phyloP scores from a whole-genome alignment of 2,888 invertebrate genomes.

The Epiblema foenella region DNA sequence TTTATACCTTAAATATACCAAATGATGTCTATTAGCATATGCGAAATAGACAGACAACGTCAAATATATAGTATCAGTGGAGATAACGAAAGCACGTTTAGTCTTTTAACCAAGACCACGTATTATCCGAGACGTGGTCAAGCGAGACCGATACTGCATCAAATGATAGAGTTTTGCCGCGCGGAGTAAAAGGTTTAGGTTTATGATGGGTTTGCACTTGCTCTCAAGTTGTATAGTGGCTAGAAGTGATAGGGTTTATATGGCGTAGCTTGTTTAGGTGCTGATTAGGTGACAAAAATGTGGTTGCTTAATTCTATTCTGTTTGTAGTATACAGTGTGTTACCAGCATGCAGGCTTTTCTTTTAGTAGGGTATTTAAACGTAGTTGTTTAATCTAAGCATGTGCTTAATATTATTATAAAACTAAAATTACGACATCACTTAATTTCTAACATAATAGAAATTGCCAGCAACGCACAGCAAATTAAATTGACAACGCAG shows the following conservation, averaged over 20 bases:
- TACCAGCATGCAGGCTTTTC: no score
- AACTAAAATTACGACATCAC: no score
- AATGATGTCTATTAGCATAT: neutral
- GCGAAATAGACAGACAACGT: neutral
- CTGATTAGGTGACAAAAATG: neutral
- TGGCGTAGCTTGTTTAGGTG: neutral
- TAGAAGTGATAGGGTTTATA: constrained; percentile 15
- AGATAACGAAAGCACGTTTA: constrained; percentile 53
- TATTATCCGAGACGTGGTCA: constrained; percentile 57
- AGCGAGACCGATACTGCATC: constrained; percentile 45
- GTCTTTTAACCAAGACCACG: constrained; percentile 51
- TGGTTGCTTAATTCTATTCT: no score
- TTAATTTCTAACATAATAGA: no score
- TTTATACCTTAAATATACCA: no score
- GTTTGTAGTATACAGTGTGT: no score
- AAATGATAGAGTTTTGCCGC: constrained; percentile 55
- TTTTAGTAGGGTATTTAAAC: no score
- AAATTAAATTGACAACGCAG: no score
- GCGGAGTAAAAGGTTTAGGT: constrained; percentile 49
- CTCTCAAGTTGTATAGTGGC: constrained; percentile 3
- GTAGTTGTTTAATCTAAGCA: no score
- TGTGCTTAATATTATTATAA: no score
- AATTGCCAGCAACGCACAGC: no score
- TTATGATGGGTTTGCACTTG: constrained; percentile 33
- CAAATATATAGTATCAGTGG: constrained; percentile 41